These are phyloP conservation scores for Sesia apiformis DNA, from an alignment of 2,888 invertebrate genomes.

Conservation along the genomic window DNA sequence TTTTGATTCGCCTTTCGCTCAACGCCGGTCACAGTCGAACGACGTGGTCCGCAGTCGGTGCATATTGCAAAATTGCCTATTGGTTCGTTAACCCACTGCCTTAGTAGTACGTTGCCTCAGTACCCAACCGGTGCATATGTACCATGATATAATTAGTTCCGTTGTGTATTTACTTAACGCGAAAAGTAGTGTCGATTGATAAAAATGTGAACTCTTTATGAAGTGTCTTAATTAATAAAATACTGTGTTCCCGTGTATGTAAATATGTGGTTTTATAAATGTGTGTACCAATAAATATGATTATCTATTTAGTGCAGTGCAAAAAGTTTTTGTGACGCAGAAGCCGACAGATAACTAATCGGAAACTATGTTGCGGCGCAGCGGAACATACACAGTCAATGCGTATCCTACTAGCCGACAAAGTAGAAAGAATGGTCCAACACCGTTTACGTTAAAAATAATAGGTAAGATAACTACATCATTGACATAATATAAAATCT, in stretches of 20 bases:
- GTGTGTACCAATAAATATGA: slow-evolving; percentile 10
- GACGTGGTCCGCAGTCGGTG: slow-evolving; percentile 39
- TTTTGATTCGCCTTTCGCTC: slow-evolving; percentile 54
- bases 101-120: too few species aligned
- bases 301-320: slow-evolving; percentile 17
- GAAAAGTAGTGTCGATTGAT: not conserved
- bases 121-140: not conserved
- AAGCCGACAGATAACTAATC: not conserved
- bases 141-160: not conserved
- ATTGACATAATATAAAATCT: too few species aligned
- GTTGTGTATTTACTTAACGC: not conserved
- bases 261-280: too few species aligned
- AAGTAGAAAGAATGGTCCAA: slow-evolving; percentile 29
- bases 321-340: not conserved
- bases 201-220: not conserved
- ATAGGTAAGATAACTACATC: slow-evolving; percentile 27
- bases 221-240: too few species aligned
- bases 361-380: slow-evolving; percentile 50
- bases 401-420: slow-evolving; percentile 38
- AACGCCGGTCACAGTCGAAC: slow-evolving; percentile 36
- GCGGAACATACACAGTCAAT: slow-evolving; percentile 64
- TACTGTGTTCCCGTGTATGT: too few species aligned
- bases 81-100: slow-evolving; percentile 52
- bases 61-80: slow-evolving; percentile 59
- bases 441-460: slow-evolving; percentile 33